Percentiles rank a stretch among this genome's conserved stretches.
These are phyloP conservation scores for Mastigias papua DNA, from an alignment of 30 jellyfish, hydroid and myxozoan genomes.

Conservation along the genomic window DNA sequence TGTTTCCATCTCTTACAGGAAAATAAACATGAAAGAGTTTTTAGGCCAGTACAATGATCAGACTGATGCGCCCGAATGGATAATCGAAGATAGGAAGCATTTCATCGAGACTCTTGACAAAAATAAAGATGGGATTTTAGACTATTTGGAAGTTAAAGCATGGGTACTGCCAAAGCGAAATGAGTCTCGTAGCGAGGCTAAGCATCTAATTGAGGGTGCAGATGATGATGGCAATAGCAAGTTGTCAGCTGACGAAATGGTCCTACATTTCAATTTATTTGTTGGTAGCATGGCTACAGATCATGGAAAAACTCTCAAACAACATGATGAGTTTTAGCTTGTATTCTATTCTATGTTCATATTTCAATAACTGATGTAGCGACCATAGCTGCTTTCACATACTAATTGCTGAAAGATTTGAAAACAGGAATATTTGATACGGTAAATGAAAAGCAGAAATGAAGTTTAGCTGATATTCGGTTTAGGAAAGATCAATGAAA, in stretches of 20 bases:
- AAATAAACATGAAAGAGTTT: constrained; percentile 80
- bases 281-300: constrained; percentile 99
- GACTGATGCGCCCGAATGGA: constrained; percentile 95
- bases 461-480: too few species aligned
- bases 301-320: constrained; percentile 86
- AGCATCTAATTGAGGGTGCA: constrained; percentile 86
- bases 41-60: constrained; percentile 93
- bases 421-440: too few species aligned
- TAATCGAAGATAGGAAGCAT: constrained; percentile 90
- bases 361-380: neutral
- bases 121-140: constrained; percentile 76
- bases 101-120: constrained; percentile 81
- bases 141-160: constrained; percentile 71
- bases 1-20: constrained; percentile 39
- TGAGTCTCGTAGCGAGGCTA: constrained; percentile 83
- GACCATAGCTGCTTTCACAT: neutral
- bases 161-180: constrained; percentile 89
- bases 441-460: too few species aligned
- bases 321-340: constrained; percentile 75
- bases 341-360: too few species aligned
- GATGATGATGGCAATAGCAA: constrained; percentile 90
- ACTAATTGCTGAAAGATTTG: too few species aligned
- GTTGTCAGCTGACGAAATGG: constrained; percentile 78
- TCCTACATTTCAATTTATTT: constrained; percentile 81
- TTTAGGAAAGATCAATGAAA: too few species aligned